phyloP scores from a whole-genome alignment of 2,113 vertebrate genomes.

The Tichodroma muraria region DNA sequence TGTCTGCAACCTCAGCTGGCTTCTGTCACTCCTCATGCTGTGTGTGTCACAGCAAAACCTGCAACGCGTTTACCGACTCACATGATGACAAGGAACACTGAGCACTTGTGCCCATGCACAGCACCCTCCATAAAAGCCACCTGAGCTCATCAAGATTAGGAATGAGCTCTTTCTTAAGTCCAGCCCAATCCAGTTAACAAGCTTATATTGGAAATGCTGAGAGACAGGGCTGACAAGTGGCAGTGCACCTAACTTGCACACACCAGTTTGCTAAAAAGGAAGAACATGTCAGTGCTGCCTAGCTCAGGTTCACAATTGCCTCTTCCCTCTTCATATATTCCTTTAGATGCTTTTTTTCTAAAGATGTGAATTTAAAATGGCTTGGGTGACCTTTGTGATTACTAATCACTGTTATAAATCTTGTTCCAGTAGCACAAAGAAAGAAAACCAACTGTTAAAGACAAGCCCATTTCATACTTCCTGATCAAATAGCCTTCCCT shows the following conservation, averaged over 20 bases:
- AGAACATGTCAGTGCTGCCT: rapidly evolving
- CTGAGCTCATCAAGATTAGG: slow-evolving; percentile 24
- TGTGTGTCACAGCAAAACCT: background rate
- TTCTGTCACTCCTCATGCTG: background rate
- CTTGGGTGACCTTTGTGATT: background rate
- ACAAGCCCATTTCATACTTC: background rate
- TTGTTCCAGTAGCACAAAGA: background rate
- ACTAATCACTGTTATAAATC: background rate
- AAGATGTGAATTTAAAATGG: background rate
- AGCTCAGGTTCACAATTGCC: background rate
- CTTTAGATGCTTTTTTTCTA: background rate
- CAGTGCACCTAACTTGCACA: background rate
- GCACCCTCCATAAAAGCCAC: background rate
- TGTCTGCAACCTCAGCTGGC: background rate
- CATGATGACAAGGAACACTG: background rate
- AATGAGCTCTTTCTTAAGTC: background rate
- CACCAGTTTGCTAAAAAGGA: background rate
- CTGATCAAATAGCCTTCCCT: background rate
- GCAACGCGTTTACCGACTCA: background rate
- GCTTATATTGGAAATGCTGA: slow-evolving; percentile 24
- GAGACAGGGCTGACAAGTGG: background rate
- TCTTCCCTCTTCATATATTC: background rate
- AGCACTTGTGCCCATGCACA: background rate
- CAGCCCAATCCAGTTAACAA: slow-evolving; percentile 34
- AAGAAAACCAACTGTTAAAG: background rate